Base-by-base conservation (phyloP, 2,888 invertebrate species). In the Agrochola lychnidis region DNA sequence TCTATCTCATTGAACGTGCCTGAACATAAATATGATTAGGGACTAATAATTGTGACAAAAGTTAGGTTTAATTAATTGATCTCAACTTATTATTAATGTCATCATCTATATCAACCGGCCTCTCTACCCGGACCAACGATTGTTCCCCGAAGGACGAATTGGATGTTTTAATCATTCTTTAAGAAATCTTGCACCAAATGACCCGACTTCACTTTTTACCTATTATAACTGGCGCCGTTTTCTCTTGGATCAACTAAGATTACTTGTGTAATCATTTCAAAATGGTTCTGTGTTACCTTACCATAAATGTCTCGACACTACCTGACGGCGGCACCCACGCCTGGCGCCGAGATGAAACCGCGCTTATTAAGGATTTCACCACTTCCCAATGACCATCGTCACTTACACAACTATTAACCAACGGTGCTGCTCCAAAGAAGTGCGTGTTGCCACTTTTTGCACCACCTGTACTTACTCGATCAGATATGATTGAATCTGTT, bases 361-460 rank as follows among this genome's bases (percentile, higher is more conserved):
- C 87, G 84, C 87, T 88, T 88, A 90, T 90, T 90, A 87, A 87
- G 88, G 84, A 89, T 94, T 93, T 92, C 92, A 89, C 90, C 93
- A 93, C 88, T 90, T 81, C 83, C 83, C 84, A 82, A 92, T 92
- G 93, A 89, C 94, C 94, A 92, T 93, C 92, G 90, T 84, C 83
- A 73, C 89, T 94, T 94, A 89, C 94, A 89, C 92, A 94, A 94
- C 90, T 88, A 87, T 93, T 94, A 88, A 85, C 90, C 90, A 93
- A 94, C 88, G 73, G 77, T 80, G 73, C 77, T 82, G 75, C 81
- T 81, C 80, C 79, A 83, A 89, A 87, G 85, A 82, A 85, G 91
- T 90, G 91, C 92, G 91, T 92, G 90, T 88, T 88, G 84, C 85
- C 84, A 85, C 88, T 90, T 92, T 91, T 90, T 88, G 87, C 79